Evolutionary conservation across 2,797 vertebrate species (phyloP).

Genomic region (Crax fasciolata): DNA sequence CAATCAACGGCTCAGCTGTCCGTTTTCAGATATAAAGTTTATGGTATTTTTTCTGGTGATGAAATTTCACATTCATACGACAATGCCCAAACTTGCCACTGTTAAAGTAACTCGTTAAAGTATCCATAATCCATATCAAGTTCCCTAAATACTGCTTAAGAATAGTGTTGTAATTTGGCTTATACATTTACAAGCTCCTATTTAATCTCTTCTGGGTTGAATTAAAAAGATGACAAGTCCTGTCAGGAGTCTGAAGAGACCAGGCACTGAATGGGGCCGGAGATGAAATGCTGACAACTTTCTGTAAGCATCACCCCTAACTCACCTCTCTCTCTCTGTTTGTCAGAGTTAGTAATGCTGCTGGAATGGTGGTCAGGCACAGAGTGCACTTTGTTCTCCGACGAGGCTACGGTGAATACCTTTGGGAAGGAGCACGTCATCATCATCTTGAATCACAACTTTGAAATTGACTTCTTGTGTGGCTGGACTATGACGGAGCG

Average conservation of each 20-base stretch:
- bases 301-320: background rate
- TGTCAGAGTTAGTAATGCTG: slow-evolving; percentile 95
- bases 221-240: background rate
- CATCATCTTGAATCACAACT: slow-evolving; percentile 99
- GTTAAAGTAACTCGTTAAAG: background rate
- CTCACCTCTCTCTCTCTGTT: background rate
- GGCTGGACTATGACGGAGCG: slow-evolving; percentile 99
- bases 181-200: background rate
- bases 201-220: background rate
- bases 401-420: slow-evolving; percentile 89
- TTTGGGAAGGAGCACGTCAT: slow-evolving; percentile 96
- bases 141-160: background rate
- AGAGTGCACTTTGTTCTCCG: slow-evolving; percentile 94
- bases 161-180: background rate
- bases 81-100: background rate
- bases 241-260: background rate
- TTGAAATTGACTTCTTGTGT: slow-evolving; percentile 98
- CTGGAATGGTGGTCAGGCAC: slow-evolving; percentile 99
- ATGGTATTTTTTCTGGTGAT: background rate
- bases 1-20: background rate
- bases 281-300: background rate
- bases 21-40: background rate
- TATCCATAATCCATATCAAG: background rate
- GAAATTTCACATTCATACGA: background rate
- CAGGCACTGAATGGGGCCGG: background rate